These are phyloP conservation scores for Paradisaea rubra DNA, from an alignment of 2,113 vertebrate species.

Conservation along the genomic window DNA sequence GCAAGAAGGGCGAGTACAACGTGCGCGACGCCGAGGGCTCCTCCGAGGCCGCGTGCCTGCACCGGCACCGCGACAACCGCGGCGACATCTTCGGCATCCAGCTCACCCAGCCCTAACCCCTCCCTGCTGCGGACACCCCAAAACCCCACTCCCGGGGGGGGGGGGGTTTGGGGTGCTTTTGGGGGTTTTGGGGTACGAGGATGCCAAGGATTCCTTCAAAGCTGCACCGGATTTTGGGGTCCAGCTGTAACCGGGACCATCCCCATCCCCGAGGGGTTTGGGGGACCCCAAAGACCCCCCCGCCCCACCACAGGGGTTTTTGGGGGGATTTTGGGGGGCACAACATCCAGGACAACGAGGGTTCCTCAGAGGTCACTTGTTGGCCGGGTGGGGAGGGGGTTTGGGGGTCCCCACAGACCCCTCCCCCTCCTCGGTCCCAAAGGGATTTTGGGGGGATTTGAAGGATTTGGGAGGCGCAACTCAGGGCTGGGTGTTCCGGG, in stretches of 20 bases:
- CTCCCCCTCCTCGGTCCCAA: neutral
- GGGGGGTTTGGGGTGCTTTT: neutral
- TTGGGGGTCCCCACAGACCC: neutral
- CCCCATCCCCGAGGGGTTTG: too few relatives aligned
- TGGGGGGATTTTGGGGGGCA: neutral
- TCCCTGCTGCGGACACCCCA: too few relatives aligned
- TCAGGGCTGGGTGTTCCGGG: neutral
- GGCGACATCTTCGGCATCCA: neutral
- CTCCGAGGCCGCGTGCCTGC: neutral
- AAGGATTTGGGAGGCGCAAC: neutral
- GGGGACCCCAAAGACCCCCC: neutral
- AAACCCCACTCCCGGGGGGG: neutral
- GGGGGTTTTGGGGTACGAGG: neutral
- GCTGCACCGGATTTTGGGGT: neutral
- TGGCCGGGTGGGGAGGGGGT: neutral
- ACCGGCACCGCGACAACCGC: neutral
- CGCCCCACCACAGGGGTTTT: neutral
- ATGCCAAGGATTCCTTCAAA: too few relatives aligned
- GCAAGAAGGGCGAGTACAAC: constrained; percentile 18
- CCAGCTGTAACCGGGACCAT: too few relatives aligned
- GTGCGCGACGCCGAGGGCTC: neutral
- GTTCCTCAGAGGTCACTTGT: neutral
- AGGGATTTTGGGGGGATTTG: neutral
- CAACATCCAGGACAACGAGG: neutral
- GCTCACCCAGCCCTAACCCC: neutral